phyloP scores from a whole-genome alignment of 2,113 vertebrate species.

The Crocuta crocuta region DNA sequence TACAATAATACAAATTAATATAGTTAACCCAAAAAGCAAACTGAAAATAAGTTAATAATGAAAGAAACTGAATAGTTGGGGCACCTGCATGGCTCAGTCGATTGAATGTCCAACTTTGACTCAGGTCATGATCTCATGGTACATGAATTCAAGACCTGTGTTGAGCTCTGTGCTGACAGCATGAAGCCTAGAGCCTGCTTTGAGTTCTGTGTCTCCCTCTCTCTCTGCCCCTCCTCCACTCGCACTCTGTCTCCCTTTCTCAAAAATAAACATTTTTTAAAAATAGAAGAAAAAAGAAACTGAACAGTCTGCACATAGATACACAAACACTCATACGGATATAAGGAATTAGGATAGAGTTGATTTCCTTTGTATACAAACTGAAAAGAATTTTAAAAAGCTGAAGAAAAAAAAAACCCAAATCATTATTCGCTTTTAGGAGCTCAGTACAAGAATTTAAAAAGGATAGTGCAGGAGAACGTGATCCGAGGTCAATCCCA shows the following conservation, averaged over 20 bases:
- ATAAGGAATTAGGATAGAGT: background rate
- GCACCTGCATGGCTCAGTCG: too few species aligned
- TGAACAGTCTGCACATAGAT: background rate
- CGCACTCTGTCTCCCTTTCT: too few species aligned
- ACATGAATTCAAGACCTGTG: too few species aligned
- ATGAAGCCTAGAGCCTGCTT: too few species aligned
- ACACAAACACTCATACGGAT: background rate
- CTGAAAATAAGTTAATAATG: background rate
- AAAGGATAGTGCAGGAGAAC: background rate
- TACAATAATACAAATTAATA: background rate
- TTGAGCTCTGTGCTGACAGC: too few species aligned
- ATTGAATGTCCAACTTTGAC: too few species aligned
- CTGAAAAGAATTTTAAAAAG: background rate
- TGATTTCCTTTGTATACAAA: background rate
- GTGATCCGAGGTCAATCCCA: background rate
- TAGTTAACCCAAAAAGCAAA: background rate
- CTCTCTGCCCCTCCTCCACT: too few species aligned
- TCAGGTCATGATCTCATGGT: too few species aligned
- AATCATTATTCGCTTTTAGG: background rate
- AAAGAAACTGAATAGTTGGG: too few species aligned
- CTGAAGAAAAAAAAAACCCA: background rate
- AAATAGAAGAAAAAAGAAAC: too few species aligned
- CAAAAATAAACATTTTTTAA: too few species aligned
- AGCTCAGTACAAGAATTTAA: background rate
- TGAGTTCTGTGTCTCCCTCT: too few species aligned